Conservation (phyloP, 2,888 invertebrate species). For the Meganola albula region DNA sequence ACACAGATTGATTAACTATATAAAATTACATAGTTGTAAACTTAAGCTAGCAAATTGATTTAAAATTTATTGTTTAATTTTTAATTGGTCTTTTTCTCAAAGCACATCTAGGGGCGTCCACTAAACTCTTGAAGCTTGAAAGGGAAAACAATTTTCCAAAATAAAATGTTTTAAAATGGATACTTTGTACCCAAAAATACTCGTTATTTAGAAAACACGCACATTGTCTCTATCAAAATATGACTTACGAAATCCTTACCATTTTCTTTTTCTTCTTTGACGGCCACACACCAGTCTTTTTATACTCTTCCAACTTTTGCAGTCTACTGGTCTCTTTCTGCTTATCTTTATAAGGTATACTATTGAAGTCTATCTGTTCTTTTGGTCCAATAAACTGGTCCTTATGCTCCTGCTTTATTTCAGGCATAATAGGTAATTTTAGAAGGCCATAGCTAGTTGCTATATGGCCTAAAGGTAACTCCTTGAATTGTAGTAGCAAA, state of each 20-base stretch:
- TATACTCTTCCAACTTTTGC: slow-evolving; percentile 83
- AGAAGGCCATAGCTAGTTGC: slow-evolving; percentile 94
- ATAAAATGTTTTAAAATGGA: too few relatives aligned
- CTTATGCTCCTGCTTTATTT: slow-evolving; percentile 82
- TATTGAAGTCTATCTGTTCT: slow-evolving; percentile 82
- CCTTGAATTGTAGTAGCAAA: slow-evolving; percentile 90
- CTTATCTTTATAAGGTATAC: slow-evolving; percentile 87
- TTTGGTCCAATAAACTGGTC: slow-evolving; percentile 67
- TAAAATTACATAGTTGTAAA: neutral
- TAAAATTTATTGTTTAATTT: too few relatives aligned
- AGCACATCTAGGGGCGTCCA: too few relatives aligned
- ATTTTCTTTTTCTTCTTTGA: slow-evolving; percentile 77
- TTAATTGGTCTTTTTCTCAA: too few relatives aligned
- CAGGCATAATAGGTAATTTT: slow-evolving; percentile 96
- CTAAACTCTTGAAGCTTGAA: too few relatives aligned
- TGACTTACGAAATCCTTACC: slow-evolving; percentile 36
- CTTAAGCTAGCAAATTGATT: too few relatives aligned
- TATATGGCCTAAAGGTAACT: slow-evolving; percentile 86
- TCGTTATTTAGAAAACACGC: too few relatives aligned
- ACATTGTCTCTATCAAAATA: too few relatives aligned
- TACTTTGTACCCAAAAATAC: too few relatives aligned
- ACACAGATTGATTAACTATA: too few relatives aligned
- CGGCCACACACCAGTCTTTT: slow-evolving; percentile 87
- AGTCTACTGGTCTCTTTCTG: slow-evolving; percentile 85
- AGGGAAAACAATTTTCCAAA: too few relatives aligned